phyloP scores from a whole-genome alignment of 2,113 vertebrate genomes.

The Elanus axillaris region DNA sequence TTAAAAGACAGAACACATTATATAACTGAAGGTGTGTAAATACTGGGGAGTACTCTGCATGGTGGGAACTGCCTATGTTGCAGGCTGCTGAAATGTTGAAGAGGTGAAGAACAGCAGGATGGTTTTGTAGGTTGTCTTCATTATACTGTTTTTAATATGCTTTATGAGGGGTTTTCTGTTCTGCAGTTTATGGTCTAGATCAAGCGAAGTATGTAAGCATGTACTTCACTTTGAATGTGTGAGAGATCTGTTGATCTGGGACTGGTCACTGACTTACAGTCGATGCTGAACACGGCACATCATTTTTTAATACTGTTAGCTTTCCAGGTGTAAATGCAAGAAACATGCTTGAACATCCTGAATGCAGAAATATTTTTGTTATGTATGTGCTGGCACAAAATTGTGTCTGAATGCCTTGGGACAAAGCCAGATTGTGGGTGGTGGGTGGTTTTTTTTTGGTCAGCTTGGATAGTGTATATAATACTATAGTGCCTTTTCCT shows the following conservation, averaged over 20 bases:
- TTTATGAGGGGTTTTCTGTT: background rate
- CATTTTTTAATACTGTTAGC: background rate
- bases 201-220: background rate
- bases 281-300: fast-evolving
- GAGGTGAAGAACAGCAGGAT: background rate
- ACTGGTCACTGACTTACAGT: background rate
- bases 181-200: background rate
- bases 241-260: background rate
- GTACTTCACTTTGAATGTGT: fast-evolving
- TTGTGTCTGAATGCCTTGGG: background rate
- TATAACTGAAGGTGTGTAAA: background rate
- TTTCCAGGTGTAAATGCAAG: background rate
- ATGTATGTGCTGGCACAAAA: background rate
- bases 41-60: background rate
- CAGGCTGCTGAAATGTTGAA: background rate
- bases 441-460: background rate
- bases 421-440: too few species aligned
- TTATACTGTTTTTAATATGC: background rate
- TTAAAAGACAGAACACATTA: background rate
- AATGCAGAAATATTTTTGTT: background rate
- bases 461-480: background rate
- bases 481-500: background rate
- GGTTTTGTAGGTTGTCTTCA: background rate
- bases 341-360: background rate
- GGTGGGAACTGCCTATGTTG: background rate